These are phyloP conservation scores for Apoda limacodes DNA, from an alignment of 2,888 invertebrate species.

Conservation along the genomic window DNA sequence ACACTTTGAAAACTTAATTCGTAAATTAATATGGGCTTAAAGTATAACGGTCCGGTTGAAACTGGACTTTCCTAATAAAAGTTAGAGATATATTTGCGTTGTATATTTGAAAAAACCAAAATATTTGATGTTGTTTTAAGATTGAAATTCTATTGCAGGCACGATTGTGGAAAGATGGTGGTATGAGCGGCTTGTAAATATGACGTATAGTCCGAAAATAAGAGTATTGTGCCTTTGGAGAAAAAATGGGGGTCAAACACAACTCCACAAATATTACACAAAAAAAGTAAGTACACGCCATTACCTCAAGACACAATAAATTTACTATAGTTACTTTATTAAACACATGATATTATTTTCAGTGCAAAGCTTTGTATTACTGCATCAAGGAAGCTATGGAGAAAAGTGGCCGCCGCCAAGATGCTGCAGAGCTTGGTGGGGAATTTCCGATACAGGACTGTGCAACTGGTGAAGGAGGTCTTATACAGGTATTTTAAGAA, in stretches of 20 bases:
- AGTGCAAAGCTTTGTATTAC: slow-evolving; percentile 99
- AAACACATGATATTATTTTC: slow-evolving; percentile 27
- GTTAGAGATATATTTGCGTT: not conserved
- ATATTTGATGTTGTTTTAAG: slow-evolving; percentile 5
- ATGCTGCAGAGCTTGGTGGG: slow-evolving; percentile 83
- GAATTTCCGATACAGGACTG: slow-evolving; percentile 99
- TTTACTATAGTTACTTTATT: slow-evolving; percentile 9
- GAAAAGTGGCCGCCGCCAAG: slow-evolving; percentile 81
- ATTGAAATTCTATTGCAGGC: slow-evolving; percentile 66
- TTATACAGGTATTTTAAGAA: slow-evolving; percentile 89
- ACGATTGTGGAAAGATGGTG: slow-evolving; percentile 97
- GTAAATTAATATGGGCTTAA: too few species aligned
- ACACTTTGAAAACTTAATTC: too few species aligned
- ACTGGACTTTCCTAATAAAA: too few species aligned
- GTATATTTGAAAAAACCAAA: not conserved
- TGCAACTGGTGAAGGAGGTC: slow-evolving; percentile 95
- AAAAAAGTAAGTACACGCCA: too few species aligned
- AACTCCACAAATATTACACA: slow-evolving; percentile 98
- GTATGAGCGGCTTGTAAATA: slow-evolving; percentile 98
- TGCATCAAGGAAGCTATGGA: slow-evolving; percentile 99
- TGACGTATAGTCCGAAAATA: slow-evolving; percentile 99
- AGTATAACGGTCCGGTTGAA: too few species aligned
- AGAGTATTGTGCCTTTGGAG: slow-evolving; percentile 98
- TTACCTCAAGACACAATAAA: too few species aligned
- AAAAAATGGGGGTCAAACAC: slow-evolving; percentile 92